phyloP scores from a whole-genome alignment of 2,888 invertebrate genomes.

The Drosophila nr. perissopoda region DNA sequence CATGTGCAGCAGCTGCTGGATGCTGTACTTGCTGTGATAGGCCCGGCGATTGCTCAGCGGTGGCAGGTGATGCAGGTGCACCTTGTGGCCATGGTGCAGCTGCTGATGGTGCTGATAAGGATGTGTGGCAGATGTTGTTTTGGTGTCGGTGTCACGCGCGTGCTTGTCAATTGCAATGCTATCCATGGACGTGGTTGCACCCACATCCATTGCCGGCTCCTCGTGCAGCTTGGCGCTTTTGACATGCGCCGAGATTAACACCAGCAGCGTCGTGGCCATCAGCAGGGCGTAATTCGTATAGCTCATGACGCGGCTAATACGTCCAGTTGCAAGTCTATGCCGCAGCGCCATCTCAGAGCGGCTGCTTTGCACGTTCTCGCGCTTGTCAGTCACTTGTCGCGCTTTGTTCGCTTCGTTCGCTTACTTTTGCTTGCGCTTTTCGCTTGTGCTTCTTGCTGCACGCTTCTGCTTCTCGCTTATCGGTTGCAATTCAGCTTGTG shows the following conservation, averaged over 20 bases:
- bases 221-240: constrained; percentile 78
- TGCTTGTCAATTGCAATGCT: constrained; percentile 36
- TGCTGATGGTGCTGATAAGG: constrained; percentile 32
- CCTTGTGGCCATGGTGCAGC: constrained; percentile 42
- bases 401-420: constrained; percentile 18
- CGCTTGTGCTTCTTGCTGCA: background rate
- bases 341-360: constrained; percentile 41
- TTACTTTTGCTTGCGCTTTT: constrained; percentile 12
- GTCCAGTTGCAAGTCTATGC: constrained; percentile 30
- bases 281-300: constrained; percentile 76
- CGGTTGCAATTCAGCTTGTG: constrained; percentile 19
- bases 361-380: constrained; percentile 24
- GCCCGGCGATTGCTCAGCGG: constrained; percentile 50
- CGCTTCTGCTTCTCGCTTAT: constrained; percentile 32
- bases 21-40: constrained; percentile 86
- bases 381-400: constrained; percentile 19
- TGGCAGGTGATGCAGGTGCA: constrained; percentile 43
- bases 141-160: constrained; percentile 20
- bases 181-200: constrained; percentile 29
- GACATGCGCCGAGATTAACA: constrained; percentile 79
- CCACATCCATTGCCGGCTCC: constrained; percentile 18
- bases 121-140: constrained; percentile 23
- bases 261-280: constrained; percentile 71
- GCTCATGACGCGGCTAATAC: constrained; percentile 48
- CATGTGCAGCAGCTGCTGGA: constrained; percentile 88